phyloP scores from a whole-genome alignment of 2,888 invertebrate genomes.

The Litoditis marina region DNA sequence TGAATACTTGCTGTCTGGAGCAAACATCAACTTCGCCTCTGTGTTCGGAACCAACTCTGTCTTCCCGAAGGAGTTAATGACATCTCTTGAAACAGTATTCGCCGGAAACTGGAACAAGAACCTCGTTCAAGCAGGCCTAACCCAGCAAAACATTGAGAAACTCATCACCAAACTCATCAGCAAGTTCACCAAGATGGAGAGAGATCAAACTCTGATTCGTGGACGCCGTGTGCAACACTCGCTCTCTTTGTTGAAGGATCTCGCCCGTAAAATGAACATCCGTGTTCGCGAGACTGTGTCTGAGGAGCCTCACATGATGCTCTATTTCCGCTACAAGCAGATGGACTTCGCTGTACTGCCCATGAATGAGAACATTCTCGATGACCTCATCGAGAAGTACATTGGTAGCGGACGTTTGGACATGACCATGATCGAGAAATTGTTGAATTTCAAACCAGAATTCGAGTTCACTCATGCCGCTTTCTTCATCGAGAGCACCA shows the following conservation, averaged over 20 bases:
- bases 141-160: conserved; percentile 46
- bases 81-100: conserved; percentile 45
- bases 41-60: conserved; percentile 45
- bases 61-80: conserved; percentile 41
- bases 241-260: conserved; percentile 29
- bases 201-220: conserved; percentile 29
- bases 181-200: conserved; percentile 19
- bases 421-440: conserved; percentile 23
- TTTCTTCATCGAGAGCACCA: conserved; percentile 30
- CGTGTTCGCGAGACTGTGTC: conserved; percentile 24
- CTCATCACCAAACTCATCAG: conserved; percentile 27
- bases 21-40: conserved; percentile 40
- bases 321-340: conserved; percentile 44
- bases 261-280: conserved; percentile 46
- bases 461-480: conserved; percentile 31
- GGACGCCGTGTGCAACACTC: conserved; percentile 28
- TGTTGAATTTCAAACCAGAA: conserved; percentile 27
- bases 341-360: conserved; percentile 55
- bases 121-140: conserved; percentile 38
- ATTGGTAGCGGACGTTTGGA: conserved; percentile 26
- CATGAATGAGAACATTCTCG: conserved; percentile 38
- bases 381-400: conserved; percentile 28
- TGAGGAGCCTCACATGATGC: conserved; percentile 29
- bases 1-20: conserved; percentile 32
- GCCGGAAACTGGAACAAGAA: conserved; percentile 49